These are phyloP conservation scores for Anthrax anthrax DNA, from an alignment of 2,888 invertebrate species.

Conservation along the genomic window DNA sequence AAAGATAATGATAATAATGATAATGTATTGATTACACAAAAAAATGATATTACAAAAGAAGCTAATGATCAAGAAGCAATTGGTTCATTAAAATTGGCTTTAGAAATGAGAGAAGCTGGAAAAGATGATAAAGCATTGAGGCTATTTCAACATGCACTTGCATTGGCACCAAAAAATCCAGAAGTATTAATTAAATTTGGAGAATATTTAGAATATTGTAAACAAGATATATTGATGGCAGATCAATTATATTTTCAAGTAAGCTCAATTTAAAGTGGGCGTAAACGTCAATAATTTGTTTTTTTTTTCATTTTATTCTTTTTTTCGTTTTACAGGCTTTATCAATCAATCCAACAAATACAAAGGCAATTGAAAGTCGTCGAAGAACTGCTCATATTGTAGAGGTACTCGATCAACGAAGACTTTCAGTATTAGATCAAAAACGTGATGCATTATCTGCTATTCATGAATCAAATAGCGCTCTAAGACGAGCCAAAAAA, in stretches of 20 bases:
- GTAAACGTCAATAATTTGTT: too few species aligned
- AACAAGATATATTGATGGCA: constrained; percentile 73
- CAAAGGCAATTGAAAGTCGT: constrained; percentile 62
- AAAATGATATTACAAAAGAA: constrained; percentile 13
- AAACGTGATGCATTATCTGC: constrained; percentile 69
- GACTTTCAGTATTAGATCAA: constrained; percentile 48
- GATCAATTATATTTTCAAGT: constrained; percentile 79
- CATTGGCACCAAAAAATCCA: constrained; percentile 80
- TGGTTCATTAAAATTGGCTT: constrained; percentile 68
- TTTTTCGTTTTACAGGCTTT: constrained; percentile 48
- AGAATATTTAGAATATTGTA: constrained; percentile 76
- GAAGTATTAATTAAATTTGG: constrained; percentile 87
- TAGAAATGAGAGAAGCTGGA: constrained; percentile 69
- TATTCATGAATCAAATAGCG: constrained; percentile 66
- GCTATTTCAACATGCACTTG: constrained; percentile 79
- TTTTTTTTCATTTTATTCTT: too few species aligned
- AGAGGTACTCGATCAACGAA: constrained; percentile 66
- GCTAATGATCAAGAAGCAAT: constrained; percentile 51
- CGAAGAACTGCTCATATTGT: constrained; percentile 77
- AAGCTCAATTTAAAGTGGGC: constrained; percentile 5
- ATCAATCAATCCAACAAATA: constrained; percentile 67
- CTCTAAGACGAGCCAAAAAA: constrained; percentile 74
- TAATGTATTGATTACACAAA: neutral
- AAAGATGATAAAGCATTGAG: constrained; percentile 76
- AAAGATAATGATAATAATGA: neutral